Evolutionary conservation across 1,140 invertebrate species (phyloP), one percentile per base, ranked within the genome.

Genomic region (Anoplophora glabripennis): DNA sequence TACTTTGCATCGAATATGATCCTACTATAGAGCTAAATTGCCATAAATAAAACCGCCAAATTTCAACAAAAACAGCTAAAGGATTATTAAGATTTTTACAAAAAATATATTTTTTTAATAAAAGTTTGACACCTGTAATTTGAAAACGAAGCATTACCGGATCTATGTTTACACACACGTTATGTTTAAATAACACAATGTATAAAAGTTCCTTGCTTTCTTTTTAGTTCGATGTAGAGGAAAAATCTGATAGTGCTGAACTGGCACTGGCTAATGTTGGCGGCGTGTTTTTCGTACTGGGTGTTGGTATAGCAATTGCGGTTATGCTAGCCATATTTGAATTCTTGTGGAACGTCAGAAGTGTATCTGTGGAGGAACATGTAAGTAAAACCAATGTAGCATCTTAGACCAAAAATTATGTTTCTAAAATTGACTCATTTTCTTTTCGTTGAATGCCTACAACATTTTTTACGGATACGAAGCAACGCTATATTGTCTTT

Each of bases 261-360:
- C 74, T 91, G 41, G 86, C 85, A n/a, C 81, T 96, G 41, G 83
- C 84, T n/a, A 92, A 93, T 60, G 89, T 96, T 9, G 90, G 93
- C 55, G 94, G 94, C 58, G 92, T 96, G 10, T 97, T 95, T 74
- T 81, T 95, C 0, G 91, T 96, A 0, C 75, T 97, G 0, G 81
- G 87, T 2, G 79, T 84, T 17, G 90, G 90, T 0, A 84, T 87
- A 35, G 69, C 77, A 0, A 77, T 86, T 12, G 85, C 88, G 0
- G 81, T 86, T 36, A 62, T 86, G 4, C 80, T 92, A 54, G 85
- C 84, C 0, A 77, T 89, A 7, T 76, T 85, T 2, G 92, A 95
- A 75, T 94, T 93, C 68, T 70, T 93, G 0, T 89, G 90, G 86
- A 89, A 93, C 68, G 83, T 91, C 8, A 77, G 86, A 61, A 84